Evolutionary conservation across 2,888 invertebrate species (phyloP).

Genomic region (Epinotia demarniana): DNA sequence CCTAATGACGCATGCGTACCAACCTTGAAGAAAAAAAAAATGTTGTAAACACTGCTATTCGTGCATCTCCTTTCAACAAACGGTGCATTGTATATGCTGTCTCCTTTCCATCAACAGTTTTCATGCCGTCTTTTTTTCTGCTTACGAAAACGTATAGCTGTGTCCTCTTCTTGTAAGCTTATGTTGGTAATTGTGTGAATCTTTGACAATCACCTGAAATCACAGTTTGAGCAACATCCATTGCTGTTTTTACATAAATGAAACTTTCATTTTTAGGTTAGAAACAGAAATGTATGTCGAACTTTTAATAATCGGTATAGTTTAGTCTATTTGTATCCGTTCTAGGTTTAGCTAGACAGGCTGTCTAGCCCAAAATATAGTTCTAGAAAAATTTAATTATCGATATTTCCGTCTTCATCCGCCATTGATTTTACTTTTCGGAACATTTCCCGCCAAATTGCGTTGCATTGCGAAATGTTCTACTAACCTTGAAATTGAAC

Average conservation of each 20-base stretch:
- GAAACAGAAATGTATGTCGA: slow-evolving; percentile 44
- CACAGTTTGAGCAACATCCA: slow-evolving; percentile 53
- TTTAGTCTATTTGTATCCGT: slow-evolving; percentile 38
- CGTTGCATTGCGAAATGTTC: slow-evolving; percentile 23
- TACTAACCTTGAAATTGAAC: slow-evolving; percentile 69
- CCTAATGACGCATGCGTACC: slow-evolving; percentile 81
- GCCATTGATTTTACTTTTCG: slow-evolving; percentile 11
- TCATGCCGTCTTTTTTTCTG: slow-evolving; percentile 56
- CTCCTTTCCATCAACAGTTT: slow-evolving; percentile 67
- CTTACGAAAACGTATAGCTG: slow-evolving; percentile 37
- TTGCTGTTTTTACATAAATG: slow-evolving; percentile 50
- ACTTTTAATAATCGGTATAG: slow-evolving; percentile 43
- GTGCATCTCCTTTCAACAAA: slow-evolving; percentile 61
- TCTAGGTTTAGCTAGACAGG: slow-evolving; percentile 60
- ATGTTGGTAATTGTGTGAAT: slow-evolving; percentile 65
- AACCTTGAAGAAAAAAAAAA: slow-evolving; percentile 67
- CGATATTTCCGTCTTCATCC: slow-evolving; percentile 18
- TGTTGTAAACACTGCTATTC: slow-evolving; percentile 67
- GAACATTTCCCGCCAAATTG: slow-evolving; percentile 27
- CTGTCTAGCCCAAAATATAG: slow-evolving; percentile 59
- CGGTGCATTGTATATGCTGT: slow-evolving; percentile 40
- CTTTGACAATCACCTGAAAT: slow-evolving; percentile 20
- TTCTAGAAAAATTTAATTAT: slow-evolving; percentile 54
- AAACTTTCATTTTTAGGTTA: slow-evolving; percentile 38
- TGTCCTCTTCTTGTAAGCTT: slow-evolving; percentile 60